These are phyloP conservation scores for Chalcis sispes DNA, from an alignment of 2,888 invertebrate species.

Conservation along the genomic window DNA sequence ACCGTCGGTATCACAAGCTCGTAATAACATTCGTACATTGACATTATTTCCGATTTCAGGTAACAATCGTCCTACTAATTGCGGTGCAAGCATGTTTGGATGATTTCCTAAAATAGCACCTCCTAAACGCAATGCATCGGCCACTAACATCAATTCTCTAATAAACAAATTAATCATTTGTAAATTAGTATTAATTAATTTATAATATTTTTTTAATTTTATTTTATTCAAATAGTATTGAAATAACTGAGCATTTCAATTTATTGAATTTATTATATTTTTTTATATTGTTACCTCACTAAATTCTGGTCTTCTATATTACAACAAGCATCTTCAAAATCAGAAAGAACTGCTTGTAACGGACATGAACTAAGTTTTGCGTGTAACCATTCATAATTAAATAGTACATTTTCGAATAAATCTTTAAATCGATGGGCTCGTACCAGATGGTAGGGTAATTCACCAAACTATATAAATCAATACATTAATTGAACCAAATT, in stretches of 20 bases:
- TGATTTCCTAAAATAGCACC: constrained; percentile 94
- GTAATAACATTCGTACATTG: constrained; percentile 90
- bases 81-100: constrained; percentile 97
- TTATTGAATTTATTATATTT: too few species aligned
- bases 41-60: constrained; percentile 91
- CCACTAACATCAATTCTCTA: constrained; percentile 93
- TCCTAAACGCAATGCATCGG: constrained; percentile 94
- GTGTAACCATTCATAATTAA: constrained; percentile 98
- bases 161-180: background rate
- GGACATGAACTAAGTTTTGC: constrained; percentile 97
- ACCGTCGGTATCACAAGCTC: constrained; percentile 94
- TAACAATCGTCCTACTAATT: constrained; percentile 92
- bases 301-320: constrained; percentile 90
- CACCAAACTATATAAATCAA: constrained; percentile 86
- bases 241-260: too few species aligned
- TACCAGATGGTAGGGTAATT: constrained; percentile 95
- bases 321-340: constrained; percentile 94
- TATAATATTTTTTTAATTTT: background rate
- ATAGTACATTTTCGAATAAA: constrained; percentile 92
- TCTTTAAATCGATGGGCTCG: constrained; percentile 93
- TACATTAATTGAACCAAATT: too few species aligned
- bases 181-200: background rate
- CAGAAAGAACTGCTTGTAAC: constrained; percentile 93
- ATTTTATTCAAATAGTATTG: too few species aligned
- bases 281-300: constrained; percentile 78